Percentiles rank a stretch among this genome's conserved stretches.
These are phyloP conservation scores for Epinephelus fuscoguttatus DNA, from an alignment of 2,113 vertebrate genomes.

Conservation along the genomic window DNA sequence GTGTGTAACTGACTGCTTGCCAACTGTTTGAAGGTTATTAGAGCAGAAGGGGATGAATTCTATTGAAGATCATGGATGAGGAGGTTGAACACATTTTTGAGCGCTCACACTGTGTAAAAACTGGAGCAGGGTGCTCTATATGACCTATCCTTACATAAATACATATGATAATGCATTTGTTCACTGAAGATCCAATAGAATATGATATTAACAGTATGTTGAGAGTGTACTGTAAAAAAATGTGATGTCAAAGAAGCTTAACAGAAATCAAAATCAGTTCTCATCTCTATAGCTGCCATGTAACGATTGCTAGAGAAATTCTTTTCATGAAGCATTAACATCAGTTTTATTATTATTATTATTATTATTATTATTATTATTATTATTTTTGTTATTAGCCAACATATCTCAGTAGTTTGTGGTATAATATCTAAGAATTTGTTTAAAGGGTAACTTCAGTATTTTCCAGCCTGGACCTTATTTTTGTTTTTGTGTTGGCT, in stretches of 20 bases:
- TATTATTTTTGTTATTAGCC: too few species aligned
- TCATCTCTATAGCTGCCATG: background rate
- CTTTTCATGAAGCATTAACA: too few species aligned
- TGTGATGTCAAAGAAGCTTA: background rate
- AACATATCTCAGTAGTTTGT: too few species aligned
- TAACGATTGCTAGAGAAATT: background rate
- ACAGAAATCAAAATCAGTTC: background rate
- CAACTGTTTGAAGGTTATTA: conserved; percentile 52
- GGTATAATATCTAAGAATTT: too few species aligned
- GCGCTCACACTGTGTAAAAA: background rate
- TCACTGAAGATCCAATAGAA: background rate
- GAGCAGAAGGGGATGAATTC: conserved; percentile 50
- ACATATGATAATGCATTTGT: background rate
- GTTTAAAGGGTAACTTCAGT: too few species aligned
- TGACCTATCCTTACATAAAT: background rate
- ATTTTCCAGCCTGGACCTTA: too few species aligned
- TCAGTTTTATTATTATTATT: too few species aligned
- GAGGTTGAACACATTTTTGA: conserved; percentile 4
- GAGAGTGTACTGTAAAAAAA: background rate
- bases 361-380: too few species aligned
- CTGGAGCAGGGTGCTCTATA: background rate
- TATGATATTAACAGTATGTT: background rate
- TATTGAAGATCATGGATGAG: conserved; percentile 33
- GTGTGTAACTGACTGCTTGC: background rate
- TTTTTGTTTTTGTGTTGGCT: too few species aligned